Evolutionary conservation across 2,888 invertebrate species (phyloP).

Genomic region (Meloe dianella): DNA sequence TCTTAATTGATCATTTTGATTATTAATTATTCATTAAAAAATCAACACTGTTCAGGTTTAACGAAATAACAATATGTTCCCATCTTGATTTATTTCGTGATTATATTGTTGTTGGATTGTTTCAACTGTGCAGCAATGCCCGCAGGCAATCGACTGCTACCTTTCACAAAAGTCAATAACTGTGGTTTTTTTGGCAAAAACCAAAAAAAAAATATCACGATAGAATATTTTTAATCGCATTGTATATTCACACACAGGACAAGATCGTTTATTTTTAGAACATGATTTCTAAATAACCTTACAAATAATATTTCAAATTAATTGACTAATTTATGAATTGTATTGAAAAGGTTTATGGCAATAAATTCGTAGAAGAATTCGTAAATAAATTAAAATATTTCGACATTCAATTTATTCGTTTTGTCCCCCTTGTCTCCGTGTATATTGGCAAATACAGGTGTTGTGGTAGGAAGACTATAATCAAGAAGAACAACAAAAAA

Average conservation of each 20-base stretch:
- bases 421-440: neutral
- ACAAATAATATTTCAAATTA: constrained; percentile 4
- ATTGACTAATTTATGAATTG: neutral
- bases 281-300: constrained; percentile 4
- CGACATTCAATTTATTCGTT: neutral
- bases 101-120: no score
- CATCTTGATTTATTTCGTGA: no score
- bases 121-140: no score
- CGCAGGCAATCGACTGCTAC: no score
- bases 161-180: neutral
- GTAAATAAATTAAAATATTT: constrained; percentile 1
- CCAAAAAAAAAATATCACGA: neutral
- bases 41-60: no score
- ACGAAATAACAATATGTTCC: no score
- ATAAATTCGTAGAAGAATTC: neutral
- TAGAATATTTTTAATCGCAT: neutral
- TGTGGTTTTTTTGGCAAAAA: neutral
- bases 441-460: neutral
- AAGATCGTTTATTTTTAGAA: neutral
- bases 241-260: neutral
- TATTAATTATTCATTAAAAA: no score
- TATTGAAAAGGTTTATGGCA: neutral
- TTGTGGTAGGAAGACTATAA: neutral
- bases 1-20: no score
- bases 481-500: neutral